Evolutionary conservation across 2,113 vertebrate species (phyloP).

Genomic region (Murina feae): DNA sequence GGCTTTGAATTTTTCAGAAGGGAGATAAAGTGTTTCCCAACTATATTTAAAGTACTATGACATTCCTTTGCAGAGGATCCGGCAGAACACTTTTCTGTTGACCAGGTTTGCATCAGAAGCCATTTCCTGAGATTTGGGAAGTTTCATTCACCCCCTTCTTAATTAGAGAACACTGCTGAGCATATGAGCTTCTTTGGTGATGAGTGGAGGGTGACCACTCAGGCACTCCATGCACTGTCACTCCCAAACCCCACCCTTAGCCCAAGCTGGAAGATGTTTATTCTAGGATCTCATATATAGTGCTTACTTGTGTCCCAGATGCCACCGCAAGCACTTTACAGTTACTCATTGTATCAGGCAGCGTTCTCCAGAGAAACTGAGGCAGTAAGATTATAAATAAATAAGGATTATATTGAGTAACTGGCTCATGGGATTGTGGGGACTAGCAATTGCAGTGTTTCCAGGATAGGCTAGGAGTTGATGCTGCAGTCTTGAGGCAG

Average conservation of each 20-base stretch:
- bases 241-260: not conserved
- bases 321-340: not conserved
- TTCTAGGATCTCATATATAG: not conserved
- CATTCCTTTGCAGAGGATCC: not conserved
- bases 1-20: conserved; percentile 14
- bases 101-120: not conserved
- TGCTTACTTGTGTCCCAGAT: not conserved
- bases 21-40: not conserved
- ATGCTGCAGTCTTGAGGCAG: not conserved
- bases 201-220: no score
- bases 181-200: not conserved
- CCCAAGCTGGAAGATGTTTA: not conserved
- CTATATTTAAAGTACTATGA: not conserved
- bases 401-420: not conserved
- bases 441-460: not conserved
- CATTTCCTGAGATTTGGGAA: not conserved
- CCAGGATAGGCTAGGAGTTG: not conserved
- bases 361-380: not conserved
- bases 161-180: not conserved
- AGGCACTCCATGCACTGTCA: not conserved
- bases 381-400: not conserved
- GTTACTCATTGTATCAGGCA: not conserved
- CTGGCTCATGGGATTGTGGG: not conserved
- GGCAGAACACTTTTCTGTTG: not conserved
- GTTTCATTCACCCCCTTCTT: not conserved